A percentile compares a stretch with the other conserved stretches of the same genome.
phyloP scores from a whole-genome alignment of 2,888 invertebrate genomes.

The Lasioglossum figueresi region DNA sequence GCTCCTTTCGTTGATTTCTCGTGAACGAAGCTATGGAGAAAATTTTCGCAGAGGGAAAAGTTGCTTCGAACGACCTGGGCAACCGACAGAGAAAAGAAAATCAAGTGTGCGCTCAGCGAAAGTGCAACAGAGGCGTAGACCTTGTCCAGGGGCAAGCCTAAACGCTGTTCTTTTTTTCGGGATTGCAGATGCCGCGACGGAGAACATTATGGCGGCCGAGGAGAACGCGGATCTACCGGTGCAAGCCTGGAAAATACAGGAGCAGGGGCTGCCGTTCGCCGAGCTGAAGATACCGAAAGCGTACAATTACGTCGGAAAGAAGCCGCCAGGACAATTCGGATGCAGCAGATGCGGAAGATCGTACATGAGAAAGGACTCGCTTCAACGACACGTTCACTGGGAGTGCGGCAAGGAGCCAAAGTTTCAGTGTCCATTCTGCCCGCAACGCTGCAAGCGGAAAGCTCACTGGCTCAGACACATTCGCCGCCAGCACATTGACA shows the following conservation, averaged over 20 bases:
- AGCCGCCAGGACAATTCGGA: constrained; percentile 83
- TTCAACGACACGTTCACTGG: constrained; percentile 86
- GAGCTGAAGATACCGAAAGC: constrained; percentile 79
- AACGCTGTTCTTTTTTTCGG: constrained; percentile 73
- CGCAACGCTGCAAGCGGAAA: constrained; percentile 83
- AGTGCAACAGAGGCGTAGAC: constrained; percentile 34
- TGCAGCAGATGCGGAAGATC: constrained; percentile 86
- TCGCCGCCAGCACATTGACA: constrained; percentile 85
- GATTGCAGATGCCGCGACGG: constrained; percentile 71
- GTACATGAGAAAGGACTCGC: constrained; percentile 87
- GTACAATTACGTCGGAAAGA: constrained; percentile 68
- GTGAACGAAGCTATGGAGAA: no score
- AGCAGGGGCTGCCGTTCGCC: constrained; percentile 66
- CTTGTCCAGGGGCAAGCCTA: constrained; percentile 68
- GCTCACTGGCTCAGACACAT: constrained; percentile 85
- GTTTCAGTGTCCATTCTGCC: constrained; percentile 84
- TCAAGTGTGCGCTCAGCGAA: constrained; percentile 44
- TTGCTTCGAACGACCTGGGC: no score
- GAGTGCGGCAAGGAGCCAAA: constrained; percentile 85
- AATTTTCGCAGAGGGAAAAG: no score
- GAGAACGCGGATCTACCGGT: constrained; percentile 74
- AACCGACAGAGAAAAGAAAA: constrained; percentile 10
- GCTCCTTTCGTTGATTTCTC: no score
- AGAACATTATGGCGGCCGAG: constrained; percentile 38
- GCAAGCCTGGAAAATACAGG: constrained; percentile 72